A percentile compares a stretch with the other conserved stretches of the same genome.
phyloP scores from a whole-genome alignment of 2,797 vertebrate genomes.

The Dipus sagitta region DNA sequence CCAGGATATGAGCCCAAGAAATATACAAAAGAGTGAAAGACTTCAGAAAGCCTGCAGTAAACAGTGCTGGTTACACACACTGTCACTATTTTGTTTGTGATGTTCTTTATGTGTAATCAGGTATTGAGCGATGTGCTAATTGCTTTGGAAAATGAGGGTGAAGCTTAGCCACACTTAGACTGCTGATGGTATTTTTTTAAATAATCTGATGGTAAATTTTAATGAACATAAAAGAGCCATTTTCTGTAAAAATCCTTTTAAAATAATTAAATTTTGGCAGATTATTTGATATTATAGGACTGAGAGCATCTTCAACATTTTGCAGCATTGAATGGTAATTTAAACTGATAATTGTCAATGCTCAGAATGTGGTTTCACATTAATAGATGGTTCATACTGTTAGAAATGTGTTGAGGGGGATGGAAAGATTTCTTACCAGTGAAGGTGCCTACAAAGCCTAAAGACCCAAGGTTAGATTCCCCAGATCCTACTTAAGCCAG shows the following conservation, averaged over 20 bases:
- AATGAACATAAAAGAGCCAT: slow-evolving; percentile 24
- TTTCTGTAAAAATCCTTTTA: background rate
- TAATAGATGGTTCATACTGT: background rate
- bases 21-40: background rate
- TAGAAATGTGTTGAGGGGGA: background rate
- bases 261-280: slow-evolving; percentile 24
- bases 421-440: too few relatives aligned
- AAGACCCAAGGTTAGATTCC: too few relatives aligned
- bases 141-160: slow-evolving; percentile 51
- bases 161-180: background rate
- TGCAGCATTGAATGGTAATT: too few relatives aligned
- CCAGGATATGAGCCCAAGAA: background rate
- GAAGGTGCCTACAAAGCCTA: too few relatives aligned
- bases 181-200: too few relatives aligned
- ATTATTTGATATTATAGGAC: background rate
- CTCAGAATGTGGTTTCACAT: too few relatives aligned
- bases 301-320: background rate
- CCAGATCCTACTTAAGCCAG: too few relatives aligned
- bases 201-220: slow-evolving; percentile 26
- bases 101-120: slow-evolving; percentile 4
- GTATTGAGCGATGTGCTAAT: background rate
- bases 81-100: background rate
- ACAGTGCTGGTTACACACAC: background rate
- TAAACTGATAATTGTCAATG: too few relatives aligned
- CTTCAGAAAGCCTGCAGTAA: background rate